Base-by-base conservation (phyloP, 2,113 vertebrate species). In the Macrotus californicus region DNA sequence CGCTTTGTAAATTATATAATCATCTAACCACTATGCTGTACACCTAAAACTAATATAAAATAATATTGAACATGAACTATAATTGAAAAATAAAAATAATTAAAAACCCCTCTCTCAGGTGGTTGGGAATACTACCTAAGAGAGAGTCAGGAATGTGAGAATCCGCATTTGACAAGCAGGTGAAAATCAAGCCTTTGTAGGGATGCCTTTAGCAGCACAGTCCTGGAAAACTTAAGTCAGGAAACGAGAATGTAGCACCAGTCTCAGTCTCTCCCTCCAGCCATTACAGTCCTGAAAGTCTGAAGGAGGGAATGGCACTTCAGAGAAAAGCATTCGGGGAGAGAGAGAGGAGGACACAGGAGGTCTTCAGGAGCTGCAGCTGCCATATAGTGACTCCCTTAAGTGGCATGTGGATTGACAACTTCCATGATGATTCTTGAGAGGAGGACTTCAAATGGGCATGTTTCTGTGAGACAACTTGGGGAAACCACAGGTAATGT, bases 161-260 rank as follows among this genome's bases (percentile, higher is more conserved):
- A 89, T 81, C n/a, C 34, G 48, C 69, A 88, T 31, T 95, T 95
- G 66, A 70, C 59, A 82, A 80, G 70, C 26, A 93, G 73, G 24
- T 73, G 19, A 96, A 89, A 89, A 54, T 7, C 61, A 24, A n/a
- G 61, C 31, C 13, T 85, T 93, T 84, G 69, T 7, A 24, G 22
- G 56, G n/a, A 3, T 89, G 31, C 14, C 21, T 26, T 66, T 21
- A 95, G 59, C 41, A 67, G 11, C 31, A 26, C n/a, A 54, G 54
- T 89, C 31, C 64, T 43, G 41, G 36, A 18, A 54, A 73, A 79
- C 43, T 41, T 87, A 70, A 92, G 43, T 31, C n/a, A 67, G 16
- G 61, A 79, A 61, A 18, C 21, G 8, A 43, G 22, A 46, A 81
- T 34, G 26, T 8, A 64, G 70, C 5, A 10, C n/a, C 79, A 56